Evolutionary conservation across 2,888 invertebrate genomes (phyloP).

Genomic region (Clitarchus hookeri): DNA sequence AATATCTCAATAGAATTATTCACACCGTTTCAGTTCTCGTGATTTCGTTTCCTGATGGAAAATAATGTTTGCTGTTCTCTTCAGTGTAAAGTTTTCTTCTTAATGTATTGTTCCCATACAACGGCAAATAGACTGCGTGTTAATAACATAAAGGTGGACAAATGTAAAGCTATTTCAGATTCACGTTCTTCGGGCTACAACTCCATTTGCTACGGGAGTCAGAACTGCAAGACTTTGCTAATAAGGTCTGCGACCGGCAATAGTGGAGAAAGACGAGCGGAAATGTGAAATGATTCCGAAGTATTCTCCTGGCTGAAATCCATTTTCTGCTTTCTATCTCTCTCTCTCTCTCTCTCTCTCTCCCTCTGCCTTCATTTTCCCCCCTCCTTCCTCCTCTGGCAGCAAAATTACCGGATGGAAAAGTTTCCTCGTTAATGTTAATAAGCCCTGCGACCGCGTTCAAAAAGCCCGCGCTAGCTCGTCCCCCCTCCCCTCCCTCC

Average conservation of each 20-base stretch:
- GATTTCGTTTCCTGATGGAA: too few species aligned
- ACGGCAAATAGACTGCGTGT: too few species aligned
- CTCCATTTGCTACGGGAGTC: neutral
- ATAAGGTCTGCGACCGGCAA: neutral
- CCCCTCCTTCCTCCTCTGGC: neutral
- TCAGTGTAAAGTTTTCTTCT: too few species aligned
- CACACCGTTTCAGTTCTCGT: too few species aligned
- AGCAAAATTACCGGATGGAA: slow-evolving; percentile 4
- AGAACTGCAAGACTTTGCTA: neutral
- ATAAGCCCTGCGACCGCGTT: slow-evolving; percentile 5
- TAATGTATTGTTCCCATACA: too few species aligned
- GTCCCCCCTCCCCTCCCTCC: neutral
- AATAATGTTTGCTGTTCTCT: too few species aligned
- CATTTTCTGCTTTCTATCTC: neutral
- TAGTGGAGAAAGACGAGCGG: neutral
- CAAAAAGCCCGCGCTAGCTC: neutral
- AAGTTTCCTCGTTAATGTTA: slow-evolving; percentile 14
- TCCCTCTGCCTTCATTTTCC: neutral
- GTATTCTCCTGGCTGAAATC: neutral
- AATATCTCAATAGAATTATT: too few species aligned
- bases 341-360: neutral
- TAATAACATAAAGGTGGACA: too few species aligned
- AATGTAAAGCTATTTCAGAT: neutral
- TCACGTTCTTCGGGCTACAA: neutral
- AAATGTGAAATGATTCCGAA: slow-evolving; percentile 7